Base-by-base conservation (phyloP, 1,140 invertebrate genomes). In the Heterodera schachtii region DNA sequence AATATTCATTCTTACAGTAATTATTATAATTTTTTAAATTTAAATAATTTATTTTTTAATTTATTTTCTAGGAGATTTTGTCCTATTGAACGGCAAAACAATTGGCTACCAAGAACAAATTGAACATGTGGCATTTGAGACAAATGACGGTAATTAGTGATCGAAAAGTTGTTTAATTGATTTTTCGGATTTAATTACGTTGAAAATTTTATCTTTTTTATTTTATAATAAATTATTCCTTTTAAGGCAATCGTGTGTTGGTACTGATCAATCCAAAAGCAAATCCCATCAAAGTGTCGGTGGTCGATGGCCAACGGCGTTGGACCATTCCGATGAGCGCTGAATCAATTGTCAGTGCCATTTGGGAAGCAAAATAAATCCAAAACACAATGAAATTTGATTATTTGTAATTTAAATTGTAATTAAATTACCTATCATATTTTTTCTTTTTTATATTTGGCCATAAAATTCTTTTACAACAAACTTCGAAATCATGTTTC, bases 121-220 rank as follows among this genome's bases (percentile, higher is more conserved):
- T 43, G 77, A 78, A 70, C 77, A 78, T 69, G 13, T 78, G 0
- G 77, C 77, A n/a, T 78, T 78, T 47, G 46, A 69, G 47, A 78
- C 31, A 1, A 60, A 41, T 16, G 70, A 46, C 41, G 21, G 69
- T 71, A 46, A 64, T 19, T 52, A 52, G 6, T 11, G 49, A 52
- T 52, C 49, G 6, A 52, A 52, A 52, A 31, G 31, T 31, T 1
- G 31, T 1, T 31, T 52, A 52, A 52, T 52, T 52, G 49, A 52
- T 52, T 52, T 52, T 52, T 52, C 11, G 6, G 0, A 52, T 52
- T 52, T 11, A 52, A 52, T 52, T 52, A 52, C 6, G 11, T 52
- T 31, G 31, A 31, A 31, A 31, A 31, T 0, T 0, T 31, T 31
- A 31, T 0, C 2, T 1, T 52, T 52, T 11, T 11, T 8, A 52